These are phyloP conservation scores for Leucoma salicis DNA, from an alignment of 2,888 invertebrate genomes.

Conservation along the genomic window DNA sequence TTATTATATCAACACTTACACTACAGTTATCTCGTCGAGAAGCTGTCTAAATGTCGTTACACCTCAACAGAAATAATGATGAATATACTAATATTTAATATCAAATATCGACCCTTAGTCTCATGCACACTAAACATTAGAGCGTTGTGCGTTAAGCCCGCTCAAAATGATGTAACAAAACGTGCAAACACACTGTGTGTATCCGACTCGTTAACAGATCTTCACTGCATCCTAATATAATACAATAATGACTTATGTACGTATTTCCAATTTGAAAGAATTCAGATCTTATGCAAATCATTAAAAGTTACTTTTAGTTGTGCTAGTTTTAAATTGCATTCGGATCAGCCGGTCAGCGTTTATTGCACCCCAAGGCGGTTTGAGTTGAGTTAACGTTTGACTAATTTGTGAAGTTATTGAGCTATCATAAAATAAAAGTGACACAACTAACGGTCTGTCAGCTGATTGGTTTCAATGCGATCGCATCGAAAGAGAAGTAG, in stretches of 20 bases:
- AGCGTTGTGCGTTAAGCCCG: slow-evolving; percentile 70
- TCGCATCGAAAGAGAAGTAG: slow-evolving; percentile 19
- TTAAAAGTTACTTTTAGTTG: slow-evolving; percentile 27
- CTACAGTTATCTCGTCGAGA: slow-evolving; percentile 65
- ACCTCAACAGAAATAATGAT: slow-evolving; percentile 57
- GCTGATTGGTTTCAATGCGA: slow-evolving; percentile 47
- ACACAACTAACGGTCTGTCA: slow-evolving; percentile 53
- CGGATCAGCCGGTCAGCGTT: slow-evolving; percentile 67
- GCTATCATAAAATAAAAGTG: slow-evolving; percentile 59
- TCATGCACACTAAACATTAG: slow-evolving; percentile 75
- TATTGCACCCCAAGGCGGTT: slow-evolving; percentile 77
- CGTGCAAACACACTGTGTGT: slow-evolving; percentile 72
- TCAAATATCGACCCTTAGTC: slow-evolving; percentile 72
- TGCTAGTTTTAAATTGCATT: slow-evolving; percentile 57
- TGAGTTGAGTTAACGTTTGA: slow-evolving; percentile 73
- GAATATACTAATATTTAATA: slow-evolving; percentile 73
- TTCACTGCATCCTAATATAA: slow-evolving; percentile 41
- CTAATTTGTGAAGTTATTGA: slow-evolving; percentile 79
- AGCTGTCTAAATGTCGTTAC: slow-evolving; percentile 50
- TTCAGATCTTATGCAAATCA: slow-evolving; percentile 22
- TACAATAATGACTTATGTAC: slow-evolving; percentile 13
- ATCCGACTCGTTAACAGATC: slow-evolving; percentile 75
- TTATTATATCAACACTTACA: too few species aligned
- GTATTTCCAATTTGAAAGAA: slow-evolving; percentile 10
- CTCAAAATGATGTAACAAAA: slow-evolving; percentile 76